These are phyloP conservation scores for Spheniscus humboldti DNA, from an alignment of 2,797 vertebrate species.

Conservation along the genomic window DNA sequence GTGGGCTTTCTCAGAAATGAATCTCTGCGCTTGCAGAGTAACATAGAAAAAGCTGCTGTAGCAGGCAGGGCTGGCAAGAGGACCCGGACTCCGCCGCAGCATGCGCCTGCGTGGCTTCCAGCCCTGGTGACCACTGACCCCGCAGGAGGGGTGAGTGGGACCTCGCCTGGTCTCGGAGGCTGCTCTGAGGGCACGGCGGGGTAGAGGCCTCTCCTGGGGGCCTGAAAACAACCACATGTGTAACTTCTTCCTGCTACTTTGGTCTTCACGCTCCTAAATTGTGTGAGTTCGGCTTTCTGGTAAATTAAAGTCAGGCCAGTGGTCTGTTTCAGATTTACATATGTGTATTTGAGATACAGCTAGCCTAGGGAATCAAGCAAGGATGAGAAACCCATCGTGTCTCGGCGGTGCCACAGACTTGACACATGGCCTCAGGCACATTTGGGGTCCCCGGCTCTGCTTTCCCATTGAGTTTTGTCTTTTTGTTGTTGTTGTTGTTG, in stretches of 20 bases:
- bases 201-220: not conserved
- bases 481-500: not conserved
- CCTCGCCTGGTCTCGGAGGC: not conserved
- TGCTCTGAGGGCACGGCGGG: rapidly evolving
- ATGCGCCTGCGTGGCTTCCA: not conserved
- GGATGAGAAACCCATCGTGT: not conserved
- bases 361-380: not conserved
- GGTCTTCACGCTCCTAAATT: not conserved
- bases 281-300: not conserved
- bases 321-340: not conserved
- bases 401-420: not conserved
- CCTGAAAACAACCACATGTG: not conserved
- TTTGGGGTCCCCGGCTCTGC: not conserved
- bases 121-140: not conserved
- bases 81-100: rapidly evolving
- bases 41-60: not conserved
- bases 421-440: not conserved
- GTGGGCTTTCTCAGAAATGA: not conserved
- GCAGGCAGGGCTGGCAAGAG: not conserved
- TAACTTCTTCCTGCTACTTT: not conserved
- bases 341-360: not conserved
- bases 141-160: not conserved
- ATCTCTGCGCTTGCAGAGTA: not conserved
- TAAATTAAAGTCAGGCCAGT: not conserved
- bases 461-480: not conserved